phyloP scores from a whole-genome alignment of 1,140 invertebrate species.

The Acyrthosiphon pisum region DNA sequence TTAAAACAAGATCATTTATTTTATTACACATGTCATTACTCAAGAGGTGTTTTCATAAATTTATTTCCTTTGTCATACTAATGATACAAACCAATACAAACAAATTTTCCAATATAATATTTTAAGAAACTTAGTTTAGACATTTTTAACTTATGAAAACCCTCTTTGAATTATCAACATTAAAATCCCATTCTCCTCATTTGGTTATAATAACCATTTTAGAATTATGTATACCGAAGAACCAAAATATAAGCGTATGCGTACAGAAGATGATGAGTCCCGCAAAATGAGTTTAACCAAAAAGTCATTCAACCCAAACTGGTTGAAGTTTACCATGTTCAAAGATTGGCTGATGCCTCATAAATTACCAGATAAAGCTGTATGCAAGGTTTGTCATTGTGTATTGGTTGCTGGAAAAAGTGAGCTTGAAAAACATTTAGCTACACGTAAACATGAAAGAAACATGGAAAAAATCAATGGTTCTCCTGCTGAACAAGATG shows the following conservation, averaged over 20 bases:
- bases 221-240: slow-evolving; percentile 52
- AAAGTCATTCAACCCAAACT: slow-evolving; percentile 59
- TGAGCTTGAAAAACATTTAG: slow-evolving; percentile 62
- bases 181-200: slow-evolving; percentile 45
- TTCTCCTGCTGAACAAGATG: slow-evolving; percentile 44
- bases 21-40: neutral
- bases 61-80: neutral
- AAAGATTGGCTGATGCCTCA: slow-evolving; percentile 61
- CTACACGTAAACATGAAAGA: slow-evolving; percentile 61
- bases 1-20: no score
- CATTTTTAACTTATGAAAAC: slow-evolving; percentile 3
- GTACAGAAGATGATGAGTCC: slow-evolving; percentile 45
- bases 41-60: slow-evolving; percentile 37
- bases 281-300: slow-evolving; percentile 56
- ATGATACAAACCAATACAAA: no score
- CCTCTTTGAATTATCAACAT: slow-evolving; percentile 27
- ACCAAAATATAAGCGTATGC: slow-evolving; percentile 47
- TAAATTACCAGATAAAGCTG: slow-evolving; percentile 59
- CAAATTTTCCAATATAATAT: neutral
- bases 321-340: slow-evolving; percentile 61
- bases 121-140: neutral
- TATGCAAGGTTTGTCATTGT: slow-evolving; percentile 61
- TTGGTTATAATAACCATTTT: slow-evolving; percentile 52
- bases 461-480: slow-evolving; percentile 56
- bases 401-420: slow-evolving; percentile 62